phyloP scores from a whole-genome alignment of 2,797 vertebrate species.

The Erethizon dorsatum region DNA sequence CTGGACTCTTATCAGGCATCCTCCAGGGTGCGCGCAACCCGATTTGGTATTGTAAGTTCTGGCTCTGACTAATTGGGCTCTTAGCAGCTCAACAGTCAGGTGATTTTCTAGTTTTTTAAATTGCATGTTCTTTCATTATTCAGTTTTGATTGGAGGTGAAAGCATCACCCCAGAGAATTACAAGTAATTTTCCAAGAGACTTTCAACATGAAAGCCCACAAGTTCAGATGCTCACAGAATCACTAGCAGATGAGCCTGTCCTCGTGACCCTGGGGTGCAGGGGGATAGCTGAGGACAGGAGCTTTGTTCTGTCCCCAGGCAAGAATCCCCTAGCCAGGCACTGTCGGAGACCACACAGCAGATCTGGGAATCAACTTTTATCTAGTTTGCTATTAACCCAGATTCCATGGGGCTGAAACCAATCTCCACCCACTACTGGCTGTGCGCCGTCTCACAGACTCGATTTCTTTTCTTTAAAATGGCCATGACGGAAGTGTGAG shows the following conservation, averaged over 20 bases:
- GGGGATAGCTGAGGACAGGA: neutral
- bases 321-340: neutral
- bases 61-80: constrained; percentile 83
- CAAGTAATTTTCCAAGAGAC: constrained; percentile 56
- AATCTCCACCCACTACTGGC: neutral
- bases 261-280: neutral
- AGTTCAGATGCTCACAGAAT: neutral
- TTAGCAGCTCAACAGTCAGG: constrained; percentile 82
- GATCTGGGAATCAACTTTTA: neutral
- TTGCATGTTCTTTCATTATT: constrained; percentile 73
- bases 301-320: neutral
- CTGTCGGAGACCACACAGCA: neutral
- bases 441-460: neutral
- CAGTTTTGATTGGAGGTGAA: constrained; percentile 70
- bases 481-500: neutral
- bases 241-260: neutral
- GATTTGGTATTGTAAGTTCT: constrained; percentile 80
- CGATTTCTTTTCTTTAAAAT: constrained; percentile 20
- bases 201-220: neutral
- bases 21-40: constrained; percentile 79
- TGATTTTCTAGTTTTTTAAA: constrained; percentile 66
- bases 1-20: constrained; percentile 88
- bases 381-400: neutral
- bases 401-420: neutral
- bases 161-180: constrained; percentile 4